Base-by-base conservation (phyloP, 2,888 invertebrate genomes). In the Tachina lurida region DNA sequence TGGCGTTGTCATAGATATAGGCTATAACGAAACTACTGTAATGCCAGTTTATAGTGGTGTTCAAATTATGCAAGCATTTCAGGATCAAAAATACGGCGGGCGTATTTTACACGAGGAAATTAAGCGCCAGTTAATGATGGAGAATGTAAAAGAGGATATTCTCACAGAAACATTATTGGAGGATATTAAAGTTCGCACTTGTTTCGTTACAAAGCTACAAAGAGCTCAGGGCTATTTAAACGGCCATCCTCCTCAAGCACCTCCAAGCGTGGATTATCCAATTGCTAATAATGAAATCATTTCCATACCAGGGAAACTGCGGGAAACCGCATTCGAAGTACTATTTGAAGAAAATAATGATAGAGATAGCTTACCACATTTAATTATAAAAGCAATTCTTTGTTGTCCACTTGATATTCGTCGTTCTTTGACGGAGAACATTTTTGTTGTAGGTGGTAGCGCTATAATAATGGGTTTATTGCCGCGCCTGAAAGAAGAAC, bases 11-110 rank as follows among this genome's bases (percentile, higher is more conserved):
- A 93, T 99, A 62, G 97, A 98, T 91, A 94, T 98, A 39, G 99
- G 99, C 0, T 97, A 96, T 89, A 94, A 94, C 60, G 99, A 99
- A 93, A 96, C 97, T 0, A 95, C 94, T 93, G 95, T 96, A 15
- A 94, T 97, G 89, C 97, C 97, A 84, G 95, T 98, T 89, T 98
- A 96, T 90, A 96, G 97, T 93, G 97, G 98, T 3, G 95, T 97
- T 68, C 97, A 98, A 56, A 94, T 98, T 83, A 93, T 99, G 60
- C 95, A 95, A 90, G 96, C 97, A 3, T 95, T 97, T 94, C 96
- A 98, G 93, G 95, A 97, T 63, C 94, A 96, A 89, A 96, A 97
- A 58, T 93, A 97, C 54, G 98, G 95, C 13, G 95, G 96, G 17
- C 94, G 95, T 90, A 95, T 96, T 7, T 93, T 97, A 79, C 96